Evolutionary conservation across 2,113 vertebrate genomes (phyloP).

Genomic region (Oceanodroma tethys): DNA sequence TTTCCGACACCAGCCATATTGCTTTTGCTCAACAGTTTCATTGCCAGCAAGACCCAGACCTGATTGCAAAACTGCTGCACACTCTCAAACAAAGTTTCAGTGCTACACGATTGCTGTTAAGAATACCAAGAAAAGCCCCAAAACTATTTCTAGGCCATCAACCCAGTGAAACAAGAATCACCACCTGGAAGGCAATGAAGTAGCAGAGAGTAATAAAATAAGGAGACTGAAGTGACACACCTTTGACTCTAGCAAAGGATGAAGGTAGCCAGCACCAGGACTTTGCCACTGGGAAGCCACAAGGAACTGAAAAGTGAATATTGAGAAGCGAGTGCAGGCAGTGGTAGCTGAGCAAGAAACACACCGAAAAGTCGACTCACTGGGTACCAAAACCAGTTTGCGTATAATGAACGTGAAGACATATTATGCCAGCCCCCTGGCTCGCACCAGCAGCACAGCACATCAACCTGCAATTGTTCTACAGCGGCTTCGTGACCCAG

Average conservation of each 20-base stretch:
- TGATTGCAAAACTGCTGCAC: neutral
- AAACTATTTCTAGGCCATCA: neutral
- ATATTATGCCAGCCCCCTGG: accelerated
- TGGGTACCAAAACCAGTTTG: neutral
- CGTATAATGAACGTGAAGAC: neutral
- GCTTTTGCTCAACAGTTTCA: too few relatives aligned
- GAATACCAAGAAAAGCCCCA: neutral
- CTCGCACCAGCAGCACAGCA: neutral
- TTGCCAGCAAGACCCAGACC: neutral
- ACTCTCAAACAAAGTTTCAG: neutral
- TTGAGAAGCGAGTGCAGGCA: neutral
- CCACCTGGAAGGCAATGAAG: neutral
- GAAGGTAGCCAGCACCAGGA: neutral
- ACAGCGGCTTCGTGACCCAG: neutral
- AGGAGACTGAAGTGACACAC: neutral
- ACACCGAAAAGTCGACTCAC: accelerated
- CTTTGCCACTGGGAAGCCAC: neutral
- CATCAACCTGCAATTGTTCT: neutral
- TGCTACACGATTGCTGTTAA: neutral
- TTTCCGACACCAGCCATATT: neutral
- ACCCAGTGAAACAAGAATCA: neutral
- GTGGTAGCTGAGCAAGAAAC: neutral
- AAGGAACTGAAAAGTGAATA: neutral
- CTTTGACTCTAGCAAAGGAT: too few relatives aligned
- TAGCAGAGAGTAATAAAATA: neutral